A percentile compares a stretch with the other conserved stretches of the same genome.
These are phyloP conservation scores for Tenebrio molitor DNA, from an alignment of 1,140 invertebrate species.

Conservation along the genomic window DNA sequence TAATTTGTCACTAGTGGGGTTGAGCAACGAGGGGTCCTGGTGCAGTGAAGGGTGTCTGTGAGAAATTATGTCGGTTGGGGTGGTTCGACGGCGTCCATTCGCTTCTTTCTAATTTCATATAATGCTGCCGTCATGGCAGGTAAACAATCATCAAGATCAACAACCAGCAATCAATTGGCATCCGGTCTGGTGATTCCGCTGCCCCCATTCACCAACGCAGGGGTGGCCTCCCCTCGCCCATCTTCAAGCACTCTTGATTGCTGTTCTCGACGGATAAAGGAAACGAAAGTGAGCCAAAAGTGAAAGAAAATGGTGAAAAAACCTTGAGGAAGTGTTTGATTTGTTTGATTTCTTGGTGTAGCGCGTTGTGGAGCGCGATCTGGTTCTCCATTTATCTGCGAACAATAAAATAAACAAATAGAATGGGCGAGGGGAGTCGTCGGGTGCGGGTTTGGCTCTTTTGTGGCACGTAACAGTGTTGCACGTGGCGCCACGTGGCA, in stretches of 20 bases:
- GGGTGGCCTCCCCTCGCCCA: too few species aligned
- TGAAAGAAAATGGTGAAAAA: too few species aligned
- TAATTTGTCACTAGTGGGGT: neutral
- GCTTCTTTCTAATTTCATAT: neutral
- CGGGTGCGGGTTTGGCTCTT: slow-evolving; percentile 2
- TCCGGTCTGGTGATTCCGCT: slow-evolving; percentile 5
- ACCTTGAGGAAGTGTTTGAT: too few species aligned
- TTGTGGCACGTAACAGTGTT: slow-evolving; percentile 9
- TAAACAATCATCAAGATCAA: slow-evolving; percentile 18
- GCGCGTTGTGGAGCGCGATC: too few species aligned
- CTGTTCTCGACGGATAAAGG: too few species aligned
- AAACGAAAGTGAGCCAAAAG: too few species aligned
- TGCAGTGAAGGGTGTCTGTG: slow-evolving; percentile 14
- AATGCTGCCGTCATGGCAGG: slow-evolving; percentile 2
- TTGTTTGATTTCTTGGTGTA: too few species aligned
- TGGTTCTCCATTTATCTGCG: too few species aligned
- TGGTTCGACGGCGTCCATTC: neutral
- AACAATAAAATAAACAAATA: slow-evolving; percentile 1
- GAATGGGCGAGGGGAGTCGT: neutral
- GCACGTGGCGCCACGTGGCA: slow-evolving; percentile 30
- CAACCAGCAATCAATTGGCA: slow-evolving; percentile 18
- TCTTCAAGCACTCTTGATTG: too few species aligned
- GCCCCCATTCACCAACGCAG: neutral
- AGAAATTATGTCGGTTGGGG: slow-evolving; percentile 3
- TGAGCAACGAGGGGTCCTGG: neutral